phyloP scores from a whole-genome alignment of 2,888 invertebrate species.

The Lapara coniferarum region DNA sequence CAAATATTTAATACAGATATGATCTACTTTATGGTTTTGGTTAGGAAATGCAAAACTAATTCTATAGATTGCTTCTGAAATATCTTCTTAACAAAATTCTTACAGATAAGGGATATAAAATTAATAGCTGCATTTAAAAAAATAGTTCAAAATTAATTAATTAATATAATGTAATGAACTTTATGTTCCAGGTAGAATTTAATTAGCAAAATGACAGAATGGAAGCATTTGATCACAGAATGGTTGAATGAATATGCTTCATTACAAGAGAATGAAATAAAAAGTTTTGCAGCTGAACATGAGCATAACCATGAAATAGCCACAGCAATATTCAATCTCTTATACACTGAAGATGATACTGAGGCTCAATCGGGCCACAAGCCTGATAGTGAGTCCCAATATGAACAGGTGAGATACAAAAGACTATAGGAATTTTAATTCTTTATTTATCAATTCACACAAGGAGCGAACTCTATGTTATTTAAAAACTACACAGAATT shows the following conservation, averaged over 20 bases:
- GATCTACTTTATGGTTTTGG: too few species aligned
- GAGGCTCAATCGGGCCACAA: slow-evolving; percentile 62
- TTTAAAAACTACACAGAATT: too few species aligned
- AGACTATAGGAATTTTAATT: neutral
- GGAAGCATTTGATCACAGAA: slow-evolving; percentile 87
- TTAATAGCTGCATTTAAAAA: too few species aligned
- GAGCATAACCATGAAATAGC: slow-evolving; percentile 93
- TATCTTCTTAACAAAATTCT: too few species aligned
- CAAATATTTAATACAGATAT: too few species aligned
- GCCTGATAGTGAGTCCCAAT: slow-evolving; percentile 48
- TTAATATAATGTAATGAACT: neutral
- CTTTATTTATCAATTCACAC: neutral
- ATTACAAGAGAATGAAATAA: slow-evolving; percentile 89
- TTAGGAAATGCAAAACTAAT: too few species aligned
- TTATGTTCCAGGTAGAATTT: slow-evolving; percentile 13
- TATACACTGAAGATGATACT: slow-evolving; percentile 88
- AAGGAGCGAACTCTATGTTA: too few species aligned
- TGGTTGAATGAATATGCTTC: slow-evolving; percentile 92
- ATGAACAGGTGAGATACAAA: slow-evolving; percentile 58
- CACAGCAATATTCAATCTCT: slow-evolving; percentile 89
- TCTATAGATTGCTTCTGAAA: too few species aligned
- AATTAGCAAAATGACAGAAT: slow-evolving; percentile 63
- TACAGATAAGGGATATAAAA: too few species aligned
- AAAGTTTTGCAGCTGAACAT: slow-evolving; percentile 90
- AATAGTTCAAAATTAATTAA: too few species aligned